A percentile compares a stretch with the other conserved stretches of the same genome.
phyloP scores from a whole-genome alignment of 2,888 invertebrate species.

The Pollenia amentaria region DNA sequence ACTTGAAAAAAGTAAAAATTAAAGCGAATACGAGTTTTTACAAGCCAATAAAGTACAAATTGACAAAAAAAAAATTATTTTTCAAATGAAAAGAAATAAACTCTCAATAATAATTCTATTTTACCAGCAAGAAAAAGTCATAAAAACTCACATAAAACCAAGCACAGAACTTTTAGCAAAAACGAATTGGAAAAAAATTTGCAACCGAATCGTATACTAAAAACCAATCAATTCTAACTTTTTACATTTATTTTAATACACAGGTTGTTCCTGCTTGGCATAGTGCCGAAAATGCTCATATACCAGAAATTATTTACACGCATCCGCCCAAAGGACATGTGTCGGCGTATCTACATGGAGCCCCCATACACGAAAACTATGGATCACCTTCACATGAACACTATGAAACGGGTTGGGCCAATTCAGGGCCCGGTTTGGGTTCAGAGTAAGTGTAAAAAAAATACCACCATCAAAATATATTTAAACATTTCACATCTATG shows the following conservation, averaged over 20 bases:
- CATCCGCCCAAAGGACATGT: constrained; percentile 83
- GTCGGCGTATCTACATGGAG: constrained; percentile 82
- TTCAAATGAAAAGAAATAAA: not conserved
- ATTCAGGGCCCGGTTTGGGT: constrained; percentile 88
- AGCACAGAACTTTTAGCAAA: not conserved
- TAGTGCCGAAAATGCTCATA: constrained; percentile 78
- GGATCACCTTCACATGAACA: constrained; percentile 84
- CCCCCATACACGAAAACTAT: constrained; percentile 80
- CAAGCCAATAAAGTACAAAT: not conserved
- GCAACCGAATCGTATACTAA: too few species aligned
- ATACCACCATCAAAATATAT: not conserved
- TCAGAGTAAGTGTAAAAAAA: constrained; percentile 86
- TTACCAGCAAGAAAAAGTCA: not conserved
- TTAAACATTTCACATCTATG: not conserved
- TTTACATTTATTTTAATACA: not conserved
- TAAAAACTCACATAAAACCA: not conserved
- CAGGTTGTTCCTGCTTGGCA: constrained; percentile 82
- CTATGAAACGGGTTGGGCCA: constrained; percentile 86
- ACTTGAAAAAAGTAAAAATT: not conserved
- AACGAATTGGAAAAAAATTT: too few species aligned
- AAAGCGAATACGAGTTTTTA: too few species aligned
- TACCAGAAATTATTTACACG: constrained; percentile 83
- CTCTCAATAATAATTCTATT: not conserved
- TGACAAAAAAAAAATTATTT: not conserved
- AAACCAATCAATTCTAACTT: not conserved